phyloP scores from a whole-genome alignment of 2,113 vertebrate genomes.

The Cottus gobio region DNA sequence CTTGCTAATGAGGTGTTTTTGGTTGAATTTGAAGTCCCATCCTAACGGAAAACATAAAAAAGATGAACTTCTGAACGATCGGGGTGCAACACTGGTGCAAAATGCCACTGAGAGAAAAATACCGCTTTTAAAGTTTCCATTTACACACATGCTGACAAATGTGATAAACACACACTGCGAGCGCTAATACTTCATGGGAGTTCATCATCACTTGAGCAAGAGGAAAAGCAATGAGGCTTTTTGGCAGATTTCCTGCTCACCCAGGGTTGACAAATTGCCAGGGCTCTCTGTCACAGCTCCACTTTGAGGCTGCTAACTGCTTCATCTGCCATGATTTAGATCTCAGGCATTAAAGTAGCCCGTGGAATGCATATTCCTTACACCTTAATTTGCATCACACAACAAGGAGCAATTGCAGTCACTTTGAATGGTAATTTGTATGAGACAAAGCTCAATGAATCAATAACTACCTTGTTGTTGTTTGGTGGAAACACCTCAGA shows the following conservation, averaged over 20 bases:
- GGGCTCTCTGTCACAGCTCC: conserved; percentile 76
- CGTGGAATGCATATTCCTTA: conserved; percentile 67
- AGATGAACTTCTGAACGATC: conserved; percentile 52
- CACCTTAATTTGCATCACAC: conserved; percentile 75
- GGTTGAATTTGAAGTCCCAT: conserved; percentile 55
- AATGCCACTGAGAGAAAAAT: conserved; percentile 44
- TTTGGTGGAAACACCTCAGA: conserved; percentile 46
- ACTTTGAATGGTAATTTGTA: conserved; percentile 74
- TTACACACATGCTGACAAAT: conserved; percentile 69
- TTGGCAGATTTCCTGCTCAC: conserved; percentile 79
- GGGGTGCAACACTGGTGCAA: conserved; percentile 39
- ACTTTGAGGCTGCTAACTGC: conserved; percentile 74
- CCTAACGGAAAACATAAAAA: conserved; percentile 62
- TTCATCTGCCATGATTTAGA: conserved; percentile 80
- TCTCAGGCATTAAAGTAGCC: conserved; percentile 67
- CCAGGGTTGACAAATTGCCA: conserved; percentile 80
- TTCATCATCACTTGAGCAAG: conserved; percentile 78
- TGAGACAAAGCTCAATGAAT: conserved; percentile 73
- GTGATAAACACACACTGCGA: conserved; percentile 71
- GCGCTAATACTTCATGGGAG: conserved; percentile 75
- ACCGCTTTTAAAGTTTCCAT: conserved; percentile 57
- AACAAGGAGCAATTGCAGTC: conserved; percentile 71
- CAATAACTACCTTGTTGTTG: conserved; percentile 61
- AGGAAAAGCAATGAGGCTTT: conserved; percentile 78
- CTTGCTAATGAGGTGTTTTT: conserved; percentile 68